These are phyloP conservation scores for Petaurus breviceps DNA, from an alignment of 2,113 vertebrate genomes.

Conservation along the genomic window DNA sequence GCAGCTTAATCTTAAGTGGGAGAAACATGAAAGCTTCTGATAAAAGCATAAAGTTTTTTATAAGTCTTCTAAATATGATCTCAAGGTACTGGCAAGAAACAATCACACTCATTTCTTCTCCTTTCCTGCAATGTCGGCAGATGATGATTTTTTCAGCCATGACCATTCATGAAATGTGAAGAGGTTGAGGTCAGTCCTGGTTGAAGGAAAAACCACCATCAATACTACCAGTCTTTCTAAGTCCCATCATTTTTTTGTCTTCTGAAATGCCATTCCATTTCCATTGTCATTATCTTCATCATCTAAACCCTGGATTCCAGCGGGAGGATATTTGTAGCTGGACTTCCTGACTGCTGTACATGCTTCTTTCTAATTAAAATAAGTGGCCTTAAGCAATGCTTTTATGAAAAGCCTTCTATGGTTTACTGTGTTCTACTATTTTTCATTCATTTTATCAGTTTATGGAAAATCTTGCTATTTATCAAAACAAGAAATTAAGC, in stretches of 20 bases:
- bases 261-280: neutral
- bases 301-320: neutral
- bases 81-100: neutral
- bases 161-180: neutral
- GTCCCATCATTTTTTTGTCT: neutral
- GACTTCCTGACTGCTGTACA: neutral
- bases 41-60: neutral
- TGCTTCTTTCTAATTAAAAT: neutral
- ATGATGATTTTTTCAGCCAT: neutral
- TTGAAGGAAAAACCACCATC: neutral
- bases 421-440: neutral
- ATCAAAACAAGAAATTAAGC: neutral
- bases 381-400: neutral
- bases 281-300: neutral
- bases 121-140: neutral
- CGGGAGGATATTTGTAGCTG: neutral
- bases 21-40: conserved; percentile 6
- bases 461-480: neutral
- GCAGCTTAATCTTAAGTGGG: neutral
- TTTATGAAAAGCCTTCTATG: neutral
- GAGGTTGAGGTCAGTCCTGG: neutral
- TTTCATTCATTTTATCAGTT: neutral
- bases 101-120: neutral
- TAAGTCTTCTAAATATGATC: neutral
- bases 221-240: neutral